Percentiles rank a stretch among this genome's conserved stretches.
phyloP scores from a whole-genome alignment of 2,888 invertebrate species.

The Tenthredo mesomela region DNA sequence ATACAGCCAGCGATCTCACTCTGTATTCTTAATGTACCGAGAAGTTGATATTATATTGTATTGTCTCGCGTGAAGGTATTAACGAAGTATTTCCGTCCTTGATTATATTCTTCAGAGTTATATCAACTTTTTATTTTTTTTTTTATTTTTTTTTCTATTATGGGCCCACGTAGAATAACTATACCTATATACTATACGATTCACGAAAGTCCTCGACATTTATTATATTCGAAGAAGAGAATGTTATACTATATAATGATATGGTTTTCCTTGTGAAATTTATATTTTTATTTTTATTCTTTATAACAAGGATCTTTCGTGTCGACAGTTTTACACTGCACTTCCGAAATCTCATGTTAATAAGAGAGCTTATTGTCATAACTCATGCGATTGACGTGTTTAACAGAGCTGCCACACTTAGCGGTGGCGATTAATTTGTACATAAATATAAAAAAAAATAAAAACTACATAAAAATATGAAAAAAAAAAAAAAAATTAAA shows the following conservation, averaged over 20 bases:
- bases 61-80: conserved; percentile 12
- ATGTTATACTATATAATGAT: neutral
- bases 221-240: conserved; percentile 1
- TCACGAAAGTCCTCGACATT: conserved; percentile 6
- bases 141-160: neutral
- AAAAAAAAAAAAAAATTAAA: neutral
- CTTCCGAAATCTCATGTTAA: neutral
- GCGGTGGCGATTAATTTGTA: neutral
- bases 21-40: conserved; percentile 22
- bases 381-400: neutral
- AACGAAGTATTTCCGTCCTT: conserved; percentile 24
- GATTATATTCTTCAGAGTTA: neutral
- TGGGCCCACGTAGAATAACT: neutral
- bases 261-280: neutral
- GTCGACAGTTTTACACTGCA: neutral
- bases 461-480: neutral
- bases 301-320: neutral
- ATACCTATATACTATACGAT: no score
- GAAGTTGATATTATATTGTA: conserved; percentile 5
- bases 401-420: neutral
- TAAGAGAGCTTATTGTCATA: neutral
- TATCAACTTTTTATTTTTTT: neutral
- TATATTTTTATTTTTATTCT: neutral
- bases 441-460: neutral
- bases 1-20: neutral